Evolutionary conservation across 2,797 vertebrate species (phyloP).

Genomic region (Sphenodon punctatus): DNA sequence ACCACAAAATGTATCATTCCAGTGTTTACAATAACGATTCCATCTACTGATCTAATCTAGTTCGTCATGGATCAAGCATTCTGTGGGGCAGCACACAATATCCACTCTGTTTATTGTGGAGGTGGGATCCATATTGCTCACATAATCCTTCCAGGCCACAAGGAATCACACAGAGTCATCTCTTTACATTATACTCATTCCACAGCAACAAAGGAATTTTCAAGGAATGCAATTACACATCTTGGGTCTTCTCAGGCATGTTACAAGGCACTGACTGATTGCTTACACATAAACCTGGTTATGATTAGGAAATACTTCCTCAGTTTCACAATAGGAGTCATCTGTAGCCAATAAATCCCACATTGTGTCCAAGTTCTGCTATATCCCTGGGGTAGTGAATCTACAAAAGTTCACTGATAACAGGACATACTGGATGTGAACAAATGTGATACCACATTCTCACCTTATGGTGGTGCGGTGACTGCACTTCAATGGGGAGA

Average conservation of each 20-base stretch:
- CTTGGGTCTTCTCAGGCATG: neutral
- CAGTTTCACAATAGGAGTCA: neutral
- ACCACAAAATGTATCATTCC: too few species aligned
- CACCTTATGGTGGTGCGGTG: too few species aligned
- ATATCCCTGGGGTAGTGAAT: neutral
- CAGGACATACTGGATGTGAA: neutral
- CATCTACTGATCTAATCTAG: too few species aligned
- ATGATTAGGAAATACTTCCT: neutral
- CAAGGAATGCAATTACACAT: neutral
- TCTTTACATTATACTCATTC: neutral
- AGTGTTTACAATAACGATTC: too few species aligned
- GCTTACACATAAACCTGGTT: neutral
- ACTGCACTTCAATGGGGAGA: too few species aligned
- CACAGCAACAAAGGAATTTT: neutral
- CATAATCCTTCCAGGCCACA: accelerated
- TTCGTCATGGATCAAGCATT: too few species aligned
- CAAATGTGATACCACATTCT: accelerated
- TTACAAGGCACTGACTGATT: neutral
- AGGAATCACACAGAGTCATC: neutral
- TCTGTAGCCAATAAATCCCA: neutral
- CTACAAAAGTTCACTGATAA: neutral
- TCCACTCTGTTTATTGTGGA: too few species aligned
- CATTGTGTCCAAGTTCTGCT: neutral
- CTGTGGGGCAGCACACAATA: too few species aligned
- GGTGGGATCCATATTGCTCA: neutral